Conservation (phyloP, 2,797 vertebrate genomes). For the Pseudomugil gertrudae region DNA sequence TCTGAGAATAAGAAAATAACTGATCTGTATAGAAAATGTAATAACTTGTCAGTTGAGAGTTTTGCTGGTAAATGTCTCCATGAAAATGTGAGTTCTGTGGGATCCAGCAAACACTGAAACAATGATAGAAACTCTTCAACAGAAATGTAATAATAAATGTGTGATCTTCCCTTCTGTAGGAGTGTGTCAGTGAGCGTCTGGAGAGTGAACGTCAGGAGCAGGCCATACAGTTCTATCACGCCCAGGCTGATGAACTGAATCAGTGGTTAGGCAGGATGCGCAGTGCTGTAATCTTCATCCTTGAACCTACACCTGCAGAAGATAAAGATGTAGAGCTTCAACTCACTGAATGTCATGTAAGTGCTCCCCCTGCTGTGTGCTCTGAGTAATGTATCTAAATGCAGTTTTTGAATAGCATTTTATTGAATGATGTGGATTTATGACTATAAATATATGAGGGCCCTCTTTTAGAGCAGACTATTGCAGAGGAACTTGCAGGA, state of each 20-base stretch:
- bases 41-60: not conserved
- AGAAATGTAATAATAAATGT: not conserved
- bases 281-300: slow-evolving; percentile 66
- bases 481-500: not conserved
- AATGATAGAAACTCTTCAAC: not conserved
- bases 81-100: not conserved
- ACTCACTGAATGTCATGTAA: slow-evolving; percentile 92
- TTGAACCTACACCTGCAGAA: slow-evolving; percentile 68
- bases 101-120: not conserved
- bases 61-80: not conserved
- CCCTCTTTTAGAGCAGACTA: not conserved
- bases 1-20: not conserved
- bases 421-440: not conserved
- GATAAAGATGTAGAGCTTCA: slow-evolving; percentile 91
- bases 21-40: not conserved
- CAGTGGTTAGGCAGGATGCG: slow-evolving; percentile 86
- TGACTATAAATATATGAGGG: not conserved
- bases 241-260: slow-evolving; percentile 89
- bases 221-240: slow-evolving; percentile 86
- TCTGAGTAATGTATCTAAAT: not conserved
- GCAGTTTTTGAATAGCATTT: not conserved
- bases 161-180: slow-evolving; percentile 73
- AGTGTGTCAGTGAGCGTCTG: slow-evolving; percentile 89
- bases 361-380: slow-evolving; percentile 47
- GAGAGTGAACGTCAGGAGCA: slow-evolving; percentile 92